phyloP scores from a whole-genome alignment of 2,797 vertebrate genomes.

The Anas georgica region DNA sequence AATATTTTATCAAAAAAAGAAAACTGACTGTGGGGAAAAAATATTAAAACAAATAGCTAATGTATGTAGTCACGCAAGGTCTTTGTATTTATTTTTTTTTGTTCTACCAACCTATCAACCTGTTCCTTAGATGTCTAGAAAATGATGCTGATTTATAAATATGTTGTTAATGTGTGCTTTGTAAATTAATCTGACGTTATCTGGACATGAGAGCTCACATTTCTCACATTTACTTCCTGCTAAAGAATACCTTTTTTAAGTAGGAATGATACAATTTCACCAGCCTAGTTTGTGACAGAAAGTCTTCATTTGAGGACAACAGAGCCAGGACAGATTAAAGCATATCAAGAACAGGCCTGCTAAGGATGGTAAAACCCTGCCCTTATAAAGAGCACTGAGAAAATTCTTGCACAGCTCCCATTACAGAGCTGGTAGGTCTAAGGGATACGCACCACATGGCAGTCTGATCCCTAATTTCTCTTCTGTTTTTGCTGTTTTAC shows the following conservation, averaged over 20 bases:
- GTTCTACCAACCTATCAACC: neutral
- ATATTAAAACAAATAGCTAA: neutral
- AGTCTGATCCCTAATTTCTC: neutral
- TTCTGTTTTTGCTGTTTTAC: neutral
- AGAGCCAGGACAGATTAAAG: neutral
- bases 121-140: neutral
- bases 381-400: neutral
- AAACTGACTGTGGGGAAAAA: neutral
- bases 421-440: no score
- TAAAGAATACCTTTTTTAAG: neutral
- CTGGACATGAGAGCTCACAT: neutral
- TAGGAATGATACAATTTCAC: neutral
- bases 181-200: neutral
- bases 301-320: neutral
- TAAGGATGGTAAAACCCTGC: neutral
- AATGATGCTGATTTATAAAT: neutral
- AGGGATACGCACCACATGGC: neutral
- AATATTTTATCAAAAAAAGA: neutral
- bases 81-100: neutral
- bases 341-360: neutral
- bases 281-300: neutral
- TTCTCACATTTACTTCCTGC: neutral
- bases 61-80: neutral
- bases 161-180: rapidly evolving
- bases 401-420: neutral